Base-by-base conservation (phyloP, 1,140 invertebrate species). In the Philopotamus ludificatus region DNA sequence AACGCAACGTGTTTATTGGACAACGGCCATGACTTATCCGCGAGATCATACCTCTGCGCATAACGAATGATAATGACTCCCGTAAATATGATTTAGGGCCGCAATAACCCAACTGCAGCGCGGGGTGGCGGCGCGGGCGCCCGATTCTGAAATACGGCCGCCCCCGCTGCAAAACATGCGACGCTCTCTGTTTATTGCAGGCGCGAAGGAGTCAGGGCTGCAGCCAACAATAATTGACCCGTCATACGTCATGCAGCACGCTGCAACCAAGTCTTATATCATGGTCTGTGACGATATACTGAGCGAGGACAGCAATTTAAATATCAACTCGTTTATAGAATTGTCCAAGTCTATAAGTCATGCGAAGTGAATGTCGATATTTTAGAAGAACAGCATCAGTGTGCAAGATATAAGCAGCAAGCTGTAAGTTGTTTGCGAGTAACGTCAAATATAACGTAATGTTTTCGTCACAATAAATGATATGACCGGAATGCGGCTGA, bases 51-150 rank as follows among this genome's bases (percentile, higher is more conserved):
- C 23, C 23, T 45, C 44, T 18, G 20, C 16, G 41, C 58, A 22
- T 20, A 45, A 47, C 66, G 55, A 68, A 64, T 64, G 66, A 64
- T 68, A 68, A 68, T 68, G 66, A 68, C 66, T 63, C 53, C 66
- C 26, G 66, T 68, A 68, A 68, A 68, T 64, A 64, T 68, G 66
- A 68, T 68, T 68, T 64, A 68, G 53, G 50, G 61, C 3, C 20
- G 66, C 66, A 67, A 67, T 67, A 67, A 63, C 53, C 53, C 41
- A 62, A 44, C 66, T 51, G 61, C 47, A 18, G 65, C 60, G 65
- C 59, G n/a, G 23, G 59, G 23, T 49, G 34, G 44, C 51, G 42
- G 4, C 28, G 28, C n/a, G n/a, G n/a, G n/a, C 28, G 12, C 57
- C 57, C 55, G 49, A 67, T 63, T 51, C 66, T 68, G 62, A 68